Conservation (phyloP, 2,113 vertebrate genomes). For the Puntigrus tetrazona region DNA sequence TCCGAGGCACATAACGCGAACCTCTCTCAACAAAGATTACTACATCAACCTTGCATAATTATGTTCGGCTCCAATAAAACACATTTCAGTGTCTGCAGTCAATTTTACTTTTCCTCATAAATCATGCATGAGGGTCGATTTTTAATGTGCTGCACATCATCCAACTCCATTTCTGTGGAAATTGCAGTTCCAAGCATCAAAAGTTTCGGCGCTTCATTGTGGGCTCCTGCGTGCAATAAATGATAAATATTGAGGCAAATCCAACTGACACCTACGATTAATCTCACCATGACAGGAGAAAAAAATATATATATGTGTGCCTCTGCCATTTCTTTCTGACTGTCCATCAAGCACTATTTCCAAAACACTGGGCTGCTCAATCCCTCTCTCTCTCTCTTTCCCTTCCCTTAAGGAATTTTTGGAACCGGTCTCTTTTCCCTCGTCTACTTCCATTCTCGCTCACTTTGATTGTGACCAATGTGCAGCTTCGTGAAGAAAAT, state of each 20-base stretch:
- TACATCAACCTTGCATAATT: slow-evolving; percentile 43
- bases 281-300: neutral
- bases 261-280: slow-evolving; percentile 26
- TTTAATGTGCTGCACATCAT: slow-evolving; percentile 28
- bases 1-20: slow-evolving; percentile 12
- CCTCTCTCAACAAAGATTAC: slow-evolving; percentile 38
- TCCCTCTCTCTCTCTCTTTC: neutral
- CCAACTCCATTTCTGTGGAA: slow-evolving; percentile 35
- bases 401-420: slow-evolving; percentile 6
- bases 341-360: slow-evolving; percentile 9
- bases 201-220: slow-evolving; percentile 7
- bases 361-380: neutral
- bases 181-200: slow-evolving; percentile 30
- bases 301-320: slow-evolving; percentile 27
- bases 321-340: slow-evolving; percentile 22
- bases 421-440: neutral
- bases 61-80: slow-evolving; percentile 22
- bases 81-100: slow-evolving; percentile 29
- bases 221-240: slow-evolving; percentile 4
- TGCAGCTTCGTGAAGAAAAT: neutral
- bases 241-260: slow-evolving; percentile 25
- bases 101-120: slow-evolving; percentile 36
- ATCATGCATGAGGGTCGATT: slow-evolving; percentile 49
- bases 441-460: neutral
- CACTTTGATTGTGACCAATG: neutral